These are phyloP conservation scores for Prorops nasuta DNA, from an alignment of 1,140 invertebrate species.

Conservation along the genomic window DNA sequence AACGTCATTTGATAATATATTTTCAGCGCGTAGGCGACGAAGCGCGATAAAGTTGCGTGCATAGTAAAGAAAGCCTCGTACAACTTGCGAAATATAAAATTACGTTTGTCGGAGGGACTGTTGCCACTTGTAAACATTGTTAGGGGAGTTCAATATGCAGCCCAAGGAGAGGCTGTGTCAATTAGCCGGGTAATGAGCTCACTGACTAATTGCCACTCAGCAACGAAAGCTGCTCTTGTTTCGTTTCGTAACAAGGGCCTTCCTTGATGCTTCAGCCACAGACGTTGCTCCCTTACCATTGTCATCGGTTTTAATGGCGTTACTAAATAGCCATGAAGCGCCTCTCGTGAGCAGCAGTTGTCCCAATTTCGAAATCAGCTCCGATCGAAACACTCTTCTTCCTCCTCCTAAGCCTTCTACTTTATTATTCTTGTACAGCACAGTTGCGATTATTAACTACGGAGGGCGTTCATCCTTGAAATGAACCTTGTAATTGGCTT, in stretches of 20 bases:
- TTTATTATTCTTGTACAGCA: too few species aligned
- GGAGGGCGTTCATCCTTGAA: too few species aligned
- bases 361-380: too few species aligned
- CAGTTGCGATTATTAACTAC: too few species aligned
- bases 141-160: conserved; percentile 1
- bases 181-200: conserved; percentile 20
- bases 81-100: conserved; percentile 29
- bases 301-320: too few species aligned
- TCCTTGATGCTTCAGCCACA: conserved; percentile 26
- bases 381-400: too few species aligned
- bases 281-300: conserved; percentile 29
- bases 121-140: conserved; percentile 21
- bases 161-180: conserved; percentile 3
- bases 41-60: conserved; percentile 10
- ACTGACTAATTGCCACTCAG: too few species aligned
- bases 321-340: too few species aligned
- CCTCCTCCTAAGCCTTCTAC: too few species aligned
- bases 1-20: conserved; percentile 28
- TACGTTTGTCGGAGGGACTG: conserved; percentile 9
- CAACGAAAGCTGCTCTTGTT: too few species aligned
- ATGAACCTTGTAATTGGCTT: too few species aligned
- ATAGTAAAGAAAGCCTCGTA: conserved; percentile 21
- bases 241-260: conserved; percentile 8
- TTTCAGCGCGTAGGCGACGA: conserved; percentile 30
- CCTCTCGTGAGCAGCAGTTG: too few species aligned